Percentiles rank a stretch among this genome's conserved stretches.
These are phyloP conservation scores for Myopa tessellatipennis DNA, from an alignment of 2,888 invertebrate species.

Conservation along the genomic window DNA sequence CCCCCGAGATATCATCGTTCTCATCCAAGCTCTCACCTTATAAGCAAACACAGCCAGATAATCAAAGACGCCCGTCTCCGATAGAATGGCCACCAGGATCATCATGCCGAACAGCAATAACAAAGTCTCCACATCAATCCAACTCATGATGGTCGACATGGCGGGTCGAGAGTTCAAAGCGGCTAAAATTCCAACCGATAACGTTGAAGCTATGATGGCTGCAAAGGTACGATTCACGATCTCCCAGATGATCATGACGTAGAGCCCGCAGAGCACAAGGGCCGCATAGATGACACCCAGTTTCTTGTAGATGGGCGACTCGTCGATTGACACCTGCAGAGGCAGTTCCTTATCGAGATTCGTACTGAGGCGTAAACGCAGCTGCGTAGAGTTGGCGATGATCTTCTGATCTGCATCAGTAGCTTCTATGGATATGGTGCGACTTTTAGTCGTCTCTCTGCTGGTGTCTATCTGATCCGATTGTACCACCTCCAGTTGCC, in stretches of 20 bases:
- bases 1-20: background rate
- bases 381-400: constrained; percentile 51
- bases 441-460: constrained; percentile 68
- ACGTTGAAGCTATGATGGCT: constrained; percentile 78
- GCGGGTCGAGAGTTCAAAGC: constrained; percentile 77
- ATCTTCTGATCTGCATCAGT: constrained; percentile 45
- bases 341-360: constrained; percentile 65
- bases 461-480: constrained; percentile 63
- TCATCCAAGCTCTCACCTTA: constrained; percentile 69
- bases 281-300: constrained; percentile 80
- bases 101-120: constrained; percentile 82
- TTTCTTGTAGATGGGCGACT: constrained; percentile 74
- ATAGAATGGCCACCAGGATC: constrained; percentile 81
- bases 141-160: constrained; percentile 76
- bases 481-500: constrained; percentile 64
- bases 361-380: constrained; percentile 59
- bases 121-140: constrained; percentile 82
- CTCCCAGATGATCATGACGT: constrained; percentile 82
- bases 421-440: constrained; percentile 28
- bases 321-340: constrained; percentile 73
- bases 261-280: constrained; percentile 78
- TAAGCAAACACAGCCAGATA: constrained; percentile 79
- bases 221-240: constrained; percentile 80
- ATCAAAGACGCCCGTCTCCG: constrained; percentile 84
- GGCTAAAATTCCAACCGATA: constrained; percentile 78